These are phyloP conservation scores for Pseudochromis fuscus DNA, from an alignment of 2,797 vertebrate species.

Conservation along the genomic window DNA sequence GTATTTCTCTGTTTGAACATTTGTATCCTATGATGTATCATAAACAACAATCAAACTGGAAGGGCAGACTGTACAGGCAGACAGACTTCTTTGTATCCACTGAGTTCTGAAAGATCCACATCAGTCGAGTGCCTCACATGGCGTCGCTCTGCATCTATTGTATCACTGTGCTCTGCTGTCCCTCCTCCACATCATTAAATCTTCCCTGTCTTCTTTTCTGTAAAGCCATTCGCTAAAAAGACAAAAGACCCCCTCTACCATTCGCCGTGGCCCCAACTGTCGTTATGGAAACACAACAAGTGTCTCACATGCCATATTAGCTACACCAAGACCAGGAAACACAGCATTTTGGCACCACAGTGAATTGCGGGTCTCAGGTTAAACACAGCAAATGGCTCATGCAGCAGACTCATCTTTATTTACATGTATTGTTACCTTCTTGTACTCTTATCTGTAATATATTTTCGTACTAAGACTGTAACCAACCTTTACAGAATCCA, in stretches of 20 bases:
- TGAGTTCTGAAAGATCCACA: conserved; percentile 20
- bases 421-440: background rate
- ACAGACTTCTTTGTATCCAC: background rate
- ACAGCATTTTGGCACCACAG: background rate
- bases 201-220: conserved; percentile 58
- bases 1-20: background rate
- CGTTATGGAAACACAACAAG: conserved; percentile 78
- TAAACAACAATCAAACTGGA: background rate
- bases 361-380: conserved; percentile 4
- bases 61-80: background rate
- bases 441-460: background rate
- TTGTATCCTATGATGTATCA: background rate
- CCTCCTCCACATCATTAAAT: conserved; percentile 71
- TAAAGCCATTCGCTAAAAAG: conserved; percentile 56
- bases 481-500: background rate
- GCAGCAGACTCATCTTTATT: background rate
- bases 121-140: conserved; percentile 37
- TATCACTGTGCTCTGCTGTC: conserved; percentile 34
- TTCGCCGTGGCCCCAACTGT: conserved; percentile 60
- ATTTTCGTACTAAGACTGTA: background rate
- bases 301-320: conserved; percentile 58
- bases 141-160: conserved; percentile 58
- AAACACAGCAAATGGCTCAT: conserved; percentile 5
- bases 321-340: conserved; percentile 36
- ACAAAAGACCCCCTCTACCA: conserved; percentile 68